Evolutionary conservation across 2,113 vertebrate genomes (phyloP), one percentile per base, ranked within the genome.

Genomic region (Lipophrys pholis): DNA sequence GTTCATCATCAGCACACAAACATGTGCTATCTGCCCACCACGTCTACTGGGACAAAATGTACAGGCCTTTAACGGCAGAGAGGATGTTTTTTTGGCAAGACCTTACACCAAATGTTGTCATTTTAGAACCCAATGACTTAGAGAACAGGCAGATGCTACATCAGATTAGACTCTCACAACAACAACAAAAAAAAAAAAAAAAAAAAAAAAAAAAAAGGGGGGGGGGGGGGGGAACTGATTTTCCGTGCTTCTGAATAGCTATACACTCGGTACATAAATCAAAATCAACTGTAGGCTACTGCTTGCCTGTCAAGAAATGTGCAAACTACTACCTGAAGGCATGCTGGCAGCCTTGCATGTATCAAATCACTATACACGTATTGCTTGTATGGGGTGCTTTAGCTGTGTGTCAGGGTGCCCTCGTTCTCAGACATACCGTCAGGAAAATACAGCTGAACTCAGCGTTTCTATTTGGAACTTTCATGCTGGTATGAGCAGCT

Each of bases 401-500:
- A 77, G 68, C 69, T 42, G 41, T 62, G 40, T 70, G 78, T 71
- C 85, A 73, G 60, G 7, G 67, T 39, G 54, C 15, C 36, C 35
- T 48, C 78, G 70, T 57, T 84, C 71, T 75, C 82, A 79, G 70
- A 78, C 11, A 80, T 73, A 67, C 61, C 68, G 63, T 65, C 62
- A 21, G 35, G 65, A 78, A 73, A 79, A 57, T 73, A 67, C 64
- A 63, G 62, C 70, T 75, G 66, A 30, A 41, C 64, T 77, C 74
- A 78, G 73, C 75, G 1, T 69, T 81, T 85, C 43, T 46, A 39
- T 51, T 1, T 61, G 63, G 48, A 57, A 66, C 66, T 73, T 89
- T 82, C 58, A 48, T 70, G 60, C 80, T 74, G 71, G 68, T 66
- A 50, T 41, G 63, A 79, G 73, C 60, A 76, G 59, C 66, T 76